A percentile compares a stretch with the other conserved stretches of the same genome.
phyloP scores from a whole-genome alignment of 2,797 vertebrate species.

The Phalloptychus januarius region DNA sequence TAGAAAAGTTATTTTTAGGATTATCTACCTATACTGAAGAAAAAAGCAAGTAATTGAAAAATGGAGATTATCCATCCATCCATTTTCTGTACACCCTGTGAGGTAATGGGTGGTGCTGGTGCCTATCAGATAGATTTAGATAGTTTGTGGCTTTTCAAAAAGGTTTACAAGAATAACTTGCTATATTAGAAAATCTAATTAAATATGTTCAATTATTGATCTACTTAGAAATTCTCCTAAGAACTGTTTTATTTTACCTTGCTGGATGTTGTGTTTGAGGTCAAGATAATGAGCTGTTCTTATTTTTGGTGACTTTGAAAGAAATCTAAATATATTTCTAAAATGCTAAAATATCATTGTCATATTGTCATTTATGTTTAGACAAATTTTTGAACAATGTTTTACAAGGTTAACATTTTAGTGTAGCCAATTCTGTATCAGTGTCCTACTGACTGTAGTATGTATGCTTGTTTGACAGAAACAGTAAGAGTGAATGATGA shows the following conservation, averaged over 20 bases:
- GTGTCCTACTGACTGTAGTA: background rate
- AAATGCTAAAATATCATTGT: background rate
- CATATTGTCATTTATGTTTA: background rate
- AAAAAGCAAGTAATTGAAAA: background rate
- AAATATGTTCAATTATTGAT: background rate
- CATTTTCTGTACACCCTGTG: no score
- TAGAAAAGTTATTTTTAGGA: background rate
- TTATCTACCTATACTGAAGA: background rate
- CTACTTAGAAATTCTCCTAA: background rate
- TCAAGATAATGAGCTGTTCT: background rate
- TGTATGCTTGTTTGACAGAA: background rate
- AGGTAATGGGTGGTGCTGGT: no score
- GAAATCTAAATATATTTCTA: background rate
- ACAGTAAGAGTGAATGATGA: background rate
- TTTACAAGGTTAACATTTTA: background rate
- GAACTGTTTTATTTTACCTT: background rate
- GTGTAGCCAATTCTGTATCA: background rate
- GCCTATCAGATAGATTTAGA: no score
- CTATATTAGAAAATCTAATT: background rate
- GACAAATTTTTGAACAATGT: background rate
- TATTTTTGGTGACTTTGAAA: background rate
- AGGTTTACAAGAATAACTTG: background rate
- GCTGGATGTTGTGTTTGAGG: background rate
- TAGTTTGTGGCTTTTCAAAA: background rate
- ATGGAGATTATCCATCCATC: no score